phyloP scores from a whole-genome alignment of 92 coral and sea anemone genomes.

The Siderastrea radians region DNA sequence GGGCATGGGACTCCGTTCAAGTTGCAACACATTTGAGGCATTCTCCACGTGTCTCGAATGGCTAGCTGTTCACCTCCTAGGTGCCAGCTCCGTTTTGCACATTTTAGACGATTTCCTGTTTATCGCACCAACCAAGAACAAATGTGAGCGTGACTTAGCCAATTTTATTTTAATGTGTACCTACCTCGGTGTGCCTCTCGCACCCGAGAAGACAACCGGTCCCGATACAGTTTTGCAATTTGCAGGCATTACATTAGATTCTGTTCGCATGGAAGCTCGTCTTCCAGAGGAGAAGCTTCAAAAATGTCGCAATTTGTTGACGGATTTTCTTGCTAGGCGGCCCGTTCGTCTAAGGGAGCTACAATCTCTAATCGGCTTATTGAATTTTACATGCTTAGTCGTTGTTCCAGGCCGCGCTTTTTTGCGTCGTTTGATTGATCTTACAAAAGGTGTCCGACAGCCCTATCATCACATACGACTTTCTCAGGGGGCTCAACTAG shows the following conservation, averaged over 20 bases:
- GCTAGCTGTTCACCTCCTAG: conserved; percentile 25
- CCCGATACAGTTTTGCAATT: conserved; percentile 36
- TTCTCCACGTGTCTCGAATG: conserved; percentile 48
- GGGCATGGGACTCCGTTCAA: conserved; percentile 35
- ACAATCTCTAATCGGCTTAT: conserved; percentile 41
- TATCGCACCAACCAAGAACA: conserved; percentile 2
- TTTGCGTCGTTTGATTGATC: conserved; percentile 35
- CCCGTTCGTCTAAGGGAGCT: conserved; percentile 9
- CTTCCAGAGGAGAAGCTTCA: conserved; percentile 32
- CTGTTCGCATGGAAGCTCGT: conserved; percentile 19
- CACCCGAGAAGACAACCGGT: conserved; percentile 13
- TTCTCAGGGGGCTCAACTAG: neutral
- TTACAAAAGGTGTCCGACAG: conserved; percentile 23
- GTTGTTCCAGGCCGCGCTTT: conserved; percentile 47
- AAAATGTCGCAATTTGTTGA: conserved; percentile 1
- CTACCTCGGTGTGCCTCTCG: conserved; percentile 48
- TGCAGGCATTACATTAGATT: conserved; percentile 33
- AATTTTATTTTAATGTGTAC: conserved; percentile 43
- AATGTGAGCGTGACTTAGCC: conserved; percentile 12
- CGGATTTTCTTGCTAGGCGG: neutral
- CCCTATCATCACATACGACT: conserved; percentile 34
- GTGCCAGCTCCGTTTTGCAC: conserved; percentile 29
- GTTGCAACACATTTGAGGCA: conserved; percentile 33
- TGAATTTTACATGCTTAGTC: conserved; percentile 27
- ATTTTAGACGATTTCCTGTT: conserved; percentile 54